A percentile compares a stretch with the other conserved stretches of the same genome.
These are phyloP conservation scores for Drosophila ohnishii DNA, from an alignment of 1,140 invertebrate genomes.

Conservation along the genomic window DNA sequence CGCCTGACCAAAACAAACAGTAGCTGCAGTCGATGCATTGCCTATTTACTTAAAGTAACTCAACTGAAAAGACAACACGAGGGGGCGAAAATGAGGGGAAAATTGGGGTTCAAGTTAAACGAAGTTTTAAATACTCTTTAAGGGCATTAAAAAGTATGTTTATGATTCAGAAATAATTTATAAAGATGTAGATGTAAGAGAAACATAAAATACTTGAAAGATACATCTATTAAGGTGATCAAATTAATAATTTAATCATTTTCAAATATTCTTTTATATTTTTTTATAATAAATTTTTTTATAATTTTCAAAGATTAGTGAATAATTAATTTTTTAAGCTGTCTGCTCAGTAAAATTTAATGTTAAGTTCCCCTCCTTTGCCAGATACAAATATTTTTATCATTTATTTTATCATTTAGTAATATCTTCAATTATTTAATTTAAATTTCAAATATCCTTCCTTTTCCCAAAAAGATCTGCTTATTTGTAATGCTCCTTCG, in stretches of 20 bases:
- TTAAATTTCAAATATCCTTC: not conserved
- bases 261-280: not conserved
- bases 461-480: not conserved
- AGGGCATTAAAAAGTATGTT: no score
- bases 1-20: slow-evolving; percentile 34
- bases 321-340: not conserved
- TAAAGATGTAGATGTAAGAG: no score
- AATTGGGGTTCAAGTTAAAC: not conserved
- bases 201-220: not conserved
- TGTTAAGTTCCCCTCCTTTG: no score
- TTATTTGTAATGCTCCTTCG: not conserved
- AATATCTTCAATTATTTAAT: not conserved
- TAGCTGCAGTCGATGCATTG: slow-evolving; percentile 21
- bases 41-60: slow-evolving; percentile 39
- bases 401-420: no score
- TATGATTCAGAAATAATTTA: fast-evolving
- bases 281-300: not conserved
- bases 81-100: slow-evolving; percentile 1
- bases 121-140: slow-evolving; percentile 3
- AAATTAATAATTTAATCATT: no score
- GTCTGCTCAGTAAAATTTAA: not conserved
- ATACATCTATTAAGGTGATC: not conserved
- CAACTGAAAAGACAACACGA: slow-evolving; percentile 33
- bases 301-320: not conserved
- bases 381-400: no score